Base-by-base conservation (phyloP, 2,113 vertebrate species). In the Pachycephala philippinensis region DNA sequence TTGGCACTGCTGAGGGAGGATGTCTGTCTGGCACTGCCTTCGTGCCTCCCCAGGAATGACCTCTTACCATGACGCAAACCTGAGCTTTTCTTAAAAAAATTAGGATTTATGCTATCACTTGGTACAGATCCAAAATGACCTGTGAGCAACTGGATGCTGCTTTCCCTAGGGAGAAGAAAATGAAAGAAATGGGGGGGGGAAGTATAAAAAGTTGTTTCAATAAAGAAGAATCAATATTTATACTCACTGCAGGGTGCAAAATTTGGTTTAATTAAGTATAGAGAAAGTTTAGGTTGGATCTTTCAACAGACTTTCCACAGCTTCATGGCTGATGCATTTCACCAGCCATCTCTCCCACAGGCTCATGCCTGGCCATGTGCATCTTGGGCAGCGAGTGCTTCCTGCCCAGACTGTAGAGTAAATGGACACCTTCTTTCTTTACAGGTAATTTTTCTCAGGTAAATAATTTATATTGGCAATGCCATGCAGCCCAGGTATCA, bases 151-250 rank as follows among this genome's bases (percentile, higher is more conserved):
- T 13, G 15, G 17, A 7, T 80, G 15, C 30, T 75, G 16, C 21
- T 74, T 47, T 84, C 30, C 12, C n/a, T 35, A 15, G 11, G 20
- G 19, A 79, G 13, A 4, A 59, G 10, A 66, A 84, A 89, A 50
- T n/a, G 1, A 63, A 75, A 63, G 39, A 49, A 89, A 45, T 2
- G 1, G 5, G 0, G 5, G 7, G 2, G 2, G 1, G 7, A 49
- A 4, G 11, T 31, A 14, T 37, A 11, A 60, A 53, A 88, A n/a
- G 5, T 24, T 57, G 15, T 57, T 88, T 72, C n/a, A 40, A 42
- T 53, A 57, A 86, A 72, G n/a, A 52, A 47, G 22, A 78, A 60
- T 63, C 33, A n/a, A 12, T 69, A 27, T 66, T 84, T 81, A 21
- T n/a, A 15, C 5, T 45, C 18, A 3, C 7, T 4, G 2, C 20